Conservation (phyloP, 37 sponge, comb jelly and placozoan genomes). For the Axinella damicornis region DNA sequence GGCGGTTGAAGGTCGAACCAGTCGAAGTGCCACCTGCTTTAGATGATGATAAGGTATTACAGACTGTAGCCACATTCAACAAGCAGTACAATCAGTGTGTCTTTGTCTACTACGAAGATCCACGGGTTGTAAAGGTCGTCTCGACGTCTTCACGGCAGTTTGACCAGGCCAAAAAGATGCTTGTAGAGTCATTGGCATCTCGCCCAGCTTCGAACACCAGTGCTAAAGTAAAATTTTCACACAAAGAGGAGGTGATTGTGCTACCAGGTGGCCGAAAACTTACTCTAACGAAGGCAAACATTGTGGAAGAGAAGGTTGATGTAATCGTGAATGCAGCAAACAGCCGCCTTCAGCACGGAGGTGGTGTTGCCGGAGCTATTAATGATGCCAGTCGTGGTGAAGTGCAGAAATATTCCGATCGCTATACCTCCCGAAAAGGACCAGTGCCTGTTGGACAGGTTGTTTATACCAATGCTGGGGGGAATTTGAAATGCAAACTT, state of each 20-base stretch:
- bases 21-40: not conserved
- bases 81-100: constrained; percentile 13
- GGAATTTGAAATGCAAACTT: constrained; percentile 48
- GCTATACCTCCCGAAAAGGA: constrained; percentile 5
- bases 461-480: constrained; percentile 60
- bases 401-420: constrained; percentile 42
- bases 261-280: constrained; percentile 36
- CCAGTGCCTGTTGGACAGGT: constrained; percentile 54
- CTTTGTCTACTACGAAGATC: not conserved
- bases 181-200: not conserved
- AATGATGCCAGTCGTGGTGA: constrained; percentile 47
- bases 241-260: not conserved
- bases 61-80: not conserved
- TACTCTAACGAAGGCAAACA: constrained; percentile 63
- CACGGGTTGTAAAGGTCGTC: constrained; percentile 7
- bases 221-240: not conserved
- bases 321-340: constrained; percentile 86
- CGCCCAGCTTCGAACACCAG: not conserved
- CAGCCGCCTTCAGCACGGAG: constrained; percentile 50
- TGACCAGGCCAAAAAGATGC: constrained; percentile 46
- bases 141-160: constrained; percentile 49
- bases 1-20: not conserved
- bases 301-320: constrained; percentile 59
- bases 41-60: not conserved
- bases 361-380: constrained; percentile 78